These are phyloP conservation scores for Siphamia tubifer DNA, from an alignment of 2,113 vertebrate species.

Conservation along the genomic window DNA sequence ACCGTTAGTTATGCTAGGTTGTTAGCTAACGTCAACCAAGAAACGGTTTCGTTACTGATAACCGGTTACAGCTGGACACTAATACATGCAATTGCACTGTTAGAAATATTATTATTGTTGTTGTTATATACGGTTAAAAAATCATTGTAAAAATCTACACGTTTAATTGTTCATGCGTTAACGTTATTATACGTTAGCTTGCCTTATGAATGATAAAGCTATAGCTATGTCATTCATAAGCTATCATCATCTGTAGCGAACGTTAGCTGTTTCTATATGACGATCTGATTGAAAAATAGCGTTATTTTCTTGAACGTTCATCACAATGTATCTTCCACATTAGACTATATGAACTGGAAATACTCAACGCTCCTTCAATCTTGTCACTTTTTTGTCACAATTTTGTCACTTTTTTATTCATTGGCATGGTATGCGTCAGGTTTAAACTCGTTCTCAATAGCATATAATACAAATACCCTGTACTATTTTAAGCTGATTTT, in stretches of 20 bases:
- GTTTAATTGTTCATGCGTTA: not conserved
- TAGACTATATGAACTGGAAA: no score
- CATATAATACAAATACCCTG: no score
- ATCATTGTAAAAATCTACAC: not conserved
- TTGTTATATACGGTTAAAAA: no score
- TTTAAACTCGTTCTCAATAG: no score
- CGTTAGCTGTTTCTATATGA: slow-evolving; percentile 38
- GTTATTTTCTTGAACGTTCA: not conserved
- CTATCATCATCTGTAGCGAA: no score
- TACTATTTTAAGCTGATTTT: no score
- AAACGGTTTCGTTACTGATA: not conserved
- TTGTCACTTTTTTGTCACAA: no score
- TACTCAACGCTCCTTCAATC: no score
- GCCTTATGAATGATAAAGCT: slow-evolving; percentile 24
- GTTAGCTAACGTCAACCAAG: slow-evolving; percentile 23
- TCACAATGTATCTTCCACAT: not conserved
- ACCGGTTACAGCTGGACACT: not conserved
- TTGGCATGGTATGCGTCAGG: no score
- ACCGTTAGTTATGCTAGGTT: slow-evolving; percentile 40
- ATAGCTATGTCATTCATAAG: no score
- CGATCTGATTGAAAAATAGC: not conserved
- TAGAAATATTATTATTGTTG: not conserved
- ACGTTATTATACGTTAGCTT: not conserved
- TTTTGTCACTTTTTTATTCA: no score
- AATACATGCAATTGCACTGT: not conserved